Percentiles rank a stretch among this genome's conserved stretches.
Conservation (phyloP, 2,113 vertebrate species). For the Thunnus maccoyii region DNA sequence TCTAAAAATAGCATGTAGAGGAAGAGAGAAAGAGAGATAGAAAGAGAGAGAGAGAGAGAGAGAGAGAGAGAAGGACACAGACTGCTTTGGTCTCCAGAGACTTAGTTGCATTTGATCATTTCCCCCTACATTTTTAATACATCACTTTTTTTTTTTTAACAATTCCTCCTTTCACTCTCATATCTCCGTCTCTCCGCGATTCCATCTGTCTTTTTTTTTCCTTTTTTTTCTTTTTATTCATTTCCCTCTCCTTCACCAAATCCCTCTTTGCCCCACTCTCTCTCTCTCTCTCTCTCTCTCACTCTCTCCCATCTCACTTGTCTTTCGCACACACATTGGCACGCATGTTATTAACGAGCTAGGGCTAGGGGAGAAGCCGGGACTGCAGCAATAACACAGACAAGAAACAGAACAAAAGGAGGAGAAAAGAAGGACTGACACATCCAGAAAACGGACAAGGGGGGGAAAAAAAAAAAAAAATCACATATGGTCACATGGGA, state of each 20-base stretch:
- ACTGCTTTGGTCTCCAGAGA: constrained; percentile 66
- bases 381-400: constrained; percentile 68
- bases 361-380: constrained; percentile 43
- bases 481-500: constrained; percentile 62
- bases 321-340: constrained; percentile 55
- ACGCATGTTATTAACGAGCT: constrained; percentile 46
- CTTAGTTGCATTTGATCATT: constrained; percentile 61
- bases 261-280: constrained; percentile 31
- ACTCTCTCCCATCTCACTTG: constrained; percentile 36
- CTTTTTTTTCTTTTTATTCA: constrained; percentile 27
- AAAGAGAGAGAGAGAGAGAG: not conserved
- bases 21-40: constrained; percentile 18
- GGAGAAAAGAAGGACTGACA: constrained; percentile 43
- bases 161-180: constrained; percentile 54
- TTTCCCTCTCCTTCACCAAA: constrained; percentile 41
- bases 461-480: not conserved
- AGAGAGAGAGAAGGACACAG: constrained; percentile 49
- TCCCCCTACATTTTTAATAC: constrained; percentile 50
- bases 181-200: constrained; percentile 53
- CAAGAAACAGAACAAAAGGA: constrained; percentile 51
- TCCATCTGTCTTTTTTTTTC: constrained; percentile 53
- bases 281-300: not conserved
- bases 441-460: constrained; percentile 24
- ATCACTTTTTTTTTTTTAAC: constrained; percentile 51
- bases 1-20: constrained; percentile 81